Base-by-base conservation (phyloP, 1,140 invertebrate genomes). In the Pseudobourletiella spinata region DNA sequence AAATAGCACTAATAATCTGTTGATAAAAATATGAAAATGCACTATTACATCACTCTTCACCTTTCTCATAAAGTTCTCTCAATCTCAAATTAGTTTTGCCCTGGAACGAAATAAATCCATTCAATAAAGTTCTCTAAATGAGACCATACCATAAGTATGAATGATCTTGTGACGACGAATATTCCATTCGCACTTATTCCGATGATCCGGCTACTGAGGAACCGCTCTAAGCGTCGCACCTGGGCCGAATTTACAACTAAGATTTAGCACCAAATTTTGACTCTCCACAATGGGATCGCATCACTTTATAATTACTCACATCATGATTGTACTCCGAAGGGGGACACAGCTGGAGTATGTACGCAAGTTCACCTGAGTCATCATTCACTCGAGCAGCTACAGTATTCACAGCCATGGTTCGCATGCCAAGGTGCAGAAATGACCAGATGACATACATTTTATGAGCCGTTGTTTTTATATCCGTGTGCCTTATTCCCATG, bases 341-440 rank as follows among this genome's bases (percentile, higher is more conserved):
- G 25, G 57, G 51, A 50, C 66, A 68, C 51, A 52, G 43, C 42
- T 65, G 66, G 14, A 64, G 55, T 20, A 68, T 39, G 6, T 50
- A 28, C 28, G 24, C 35, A 16, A 65, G 52, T 44, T 52, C 55
- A 26, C 63, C 56, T 22, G 66, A 58, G 46, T 55, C 16, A n/a
- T 65, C 63, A 48, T 59, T 65, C 20, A 68, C 54, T 35, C 56
- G 55, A 3, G 66, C 56, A 22, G 66, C 66, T n/a, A 65, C 63
- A 6, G 62, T 18, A 50, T 63, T 65, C n/a, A 68, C 59, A 15
- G 56, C 42, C 8, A 65, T 25, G 14, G 63, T 64, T 24, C 66
- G 11, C 32, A 64, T 46, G 18, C 46, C 57, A n/a, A 68, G 46
- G 30, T 64, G 66, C 8, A 68, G n/a, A 11, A 68, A 54, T 1